Percentiles rank a stretch among this genome's conserved stretches.
phyloP scores from a whole-genome alignment of 1,140 invertebrate genomes.

The Drosophila lowei region DNA sequence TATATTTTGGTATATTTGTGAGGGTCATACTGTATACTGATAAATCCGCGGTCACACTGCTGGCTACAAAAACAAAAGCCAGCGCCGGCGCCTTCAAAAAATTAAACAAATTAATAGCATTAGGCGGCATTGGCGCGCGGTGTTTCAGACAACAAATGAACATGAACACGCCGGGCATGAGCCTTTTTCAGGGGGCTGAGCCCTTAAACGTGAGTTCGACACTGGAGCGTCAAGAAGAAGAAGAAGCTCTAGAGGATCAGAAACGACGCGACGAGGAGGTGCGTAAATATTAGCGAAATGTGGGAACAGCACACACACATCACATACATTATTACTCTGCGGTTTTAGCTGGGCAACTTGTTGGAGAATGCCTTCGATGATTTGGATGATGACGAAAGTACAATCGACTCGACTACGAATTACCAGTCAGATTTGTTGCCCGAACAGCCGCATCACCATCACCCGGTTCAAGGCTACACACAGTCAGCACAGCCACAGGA shows the following conservation, averaged over 20 bases:
- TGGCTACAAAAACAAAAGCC: neutral
- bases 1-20: too few relatives aligned
- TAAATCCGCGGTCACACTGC: too few relatives aligned
- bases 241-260: constrained; percentile 85
- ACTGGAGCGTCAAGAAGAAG: constrained; percentile 84
- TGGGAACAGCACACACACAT: constrained; percentile 1
- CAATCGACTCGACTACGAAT: constrained; percentile 71
- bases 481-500: neutral
- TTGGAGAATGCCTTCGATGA: constrained; percentile 85
- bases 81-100: constrained; percentile 47
- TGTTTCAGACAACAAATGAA: neutral
- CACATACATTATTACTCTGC: constrained; percentile 2
- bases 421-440: constrained; percentile 59
- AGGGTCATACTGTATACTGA: too few relatives aligned
- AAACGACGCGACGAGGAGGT: constrained; percentile 85
- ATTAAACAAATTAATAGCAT: constrained; percentile 46
- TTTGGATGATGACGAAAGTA: constrained; percentile 85
- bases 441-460: constrained; percentile 25
- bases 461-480: too few relatives aligned
- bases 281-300: constrained; percentile 22
- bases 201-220: constrained; percentile 85
- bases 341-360: constrained; percentile 84
- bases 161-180: constrained; percentile 85
- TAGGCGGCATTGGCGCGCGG: neutral
- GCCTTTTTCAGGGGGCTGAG: constrained; percentile 85